Conservation (phyloP, 2,888 invertebrate genomes). For the Leptinotarsa rubiginosa region DNA sequence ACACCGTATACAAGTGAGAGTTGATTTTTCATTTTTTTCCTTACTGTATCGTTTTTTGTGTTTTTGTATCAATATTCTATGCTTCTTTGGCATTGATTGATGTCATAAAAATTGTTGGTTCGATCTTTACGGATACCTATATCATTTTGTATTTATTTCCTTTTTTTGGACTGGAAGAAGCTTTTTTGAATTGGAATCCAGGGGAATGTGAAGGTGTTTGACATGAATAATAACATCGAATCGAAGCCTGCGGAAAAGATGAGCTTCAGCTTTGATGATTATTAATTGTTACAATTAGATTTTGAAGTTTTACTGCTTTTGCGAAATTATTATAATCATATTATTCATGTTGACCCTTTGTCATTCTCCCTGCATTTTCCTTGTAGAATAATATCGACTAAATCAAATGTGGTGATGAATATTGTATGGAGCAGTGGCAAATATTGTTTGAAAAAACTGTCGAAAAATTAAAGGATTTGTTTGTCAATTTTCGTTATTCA, state of each 20-base stretch:
- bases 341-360: neutral
- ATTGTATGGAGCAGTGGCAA: conserved; percentile 5
- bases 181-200: neutral
- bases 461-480: neutral
- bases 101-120: conserved; percentile 9
- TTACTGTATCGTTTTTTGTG: conserved; percentile 30
- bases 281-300: neutral
- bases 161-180: conserved; percentile 27
- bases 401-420: conserved; percentile 4
- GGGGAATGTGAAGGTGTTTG: neutral
- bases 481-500: conserved; percentile 21
- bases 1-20: conserved; percentile 19
- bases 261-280: neutral
- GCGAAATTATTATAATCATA: no score
- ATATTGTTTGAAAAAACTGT: conserved; percentile 5
- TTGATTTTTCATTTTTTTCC: conserved; percentile 29
- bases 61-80: conserved; percentile 35
- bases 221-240: neutral
- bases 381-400: neutral
- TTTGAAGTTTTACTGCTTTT: neutral
- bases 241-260: neutral
- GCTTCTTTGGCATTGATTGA: conserved; percentile 34
- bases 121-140: neutral
- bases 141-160: conserved; percentile 36
- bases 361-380: neutral